Conservation (phyloP, 2,888 invertebrate genomes). For the Anagyrus pseudococci region DNA sequence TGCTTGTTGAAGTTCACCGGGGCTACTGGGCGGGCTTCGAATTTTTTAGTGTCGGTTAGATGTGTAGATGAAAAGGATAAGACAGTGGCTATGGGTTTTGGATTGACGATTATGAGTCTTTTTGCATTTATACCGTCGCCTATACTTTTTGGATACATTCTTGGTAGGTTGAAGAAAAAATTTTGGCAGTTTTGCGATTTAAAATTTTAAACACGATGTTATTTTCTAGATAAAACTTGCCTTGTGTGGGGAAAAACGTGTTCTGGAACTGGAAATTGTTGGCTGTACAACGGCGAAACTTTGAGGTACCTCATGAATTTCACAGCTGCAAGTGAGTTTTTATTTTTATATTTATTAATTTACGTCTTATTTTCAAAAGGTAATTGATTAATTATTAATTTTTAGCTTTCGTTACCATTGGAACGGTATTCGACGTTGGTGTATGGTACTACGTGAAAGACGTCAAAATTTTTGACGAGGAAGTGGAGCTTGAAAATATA, state of each 20-base stretch:
- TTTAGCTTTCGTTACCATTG: slow-evolving; percentile 68
- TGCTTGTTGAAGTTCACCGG: slow-evolving; percentile 69
- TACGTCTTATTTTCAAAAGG: neutral
- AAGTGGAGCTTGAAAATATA: slow-evolving; percentile 61
- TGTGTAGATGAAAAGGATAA: slow-evolving; percentile 78
- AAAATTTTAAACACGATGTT: slow-evolving; percentile 10
- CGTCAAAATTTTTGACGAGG: slow-evolving; percentile 74
- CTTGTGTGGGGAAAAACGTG: slow-evolving; percentile 79
- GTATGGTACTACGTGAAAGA: slow-evolving; percentile 76
- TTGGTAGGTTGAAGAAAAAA: slow-evolving; percentile 62
- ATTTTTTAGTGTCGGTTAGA: slow-evolving; percentile 69
- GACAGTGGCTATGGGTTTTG: slow-evolving; percentile 75
- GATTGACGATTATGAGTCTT: slow-evolving; percentile 72
- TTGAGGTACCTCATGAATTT: slow-evolving; percentile 71
- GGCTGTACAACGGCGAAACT: slow-evolving; percentile 74
- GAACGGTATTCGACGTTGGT: slow-evolving; percentile 70
- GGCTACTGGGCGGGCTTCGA: slow-evolving; percentile 69
- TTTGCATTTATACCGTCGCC: slow-evolving; percentile 80
- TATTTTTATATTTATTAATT: neutral
- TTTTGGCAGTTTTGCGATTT: slow-evolving; percentile 42
- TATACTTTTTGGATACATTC: slow-evolving; percentile 76
- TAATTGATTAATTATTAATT: slow-evolving; percentile 16
- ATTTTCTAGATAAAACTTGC: slow-evolving; percentile 68
- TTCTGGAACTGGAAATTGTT: slow-evolving; percentile 74
- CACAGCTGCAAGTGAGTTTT: slow-evolving; percentile 66